phyloP scores from a whole-genome alignment of 1,140 invertebrate genomes.

The Druon quercuslanigerum region DNA sequence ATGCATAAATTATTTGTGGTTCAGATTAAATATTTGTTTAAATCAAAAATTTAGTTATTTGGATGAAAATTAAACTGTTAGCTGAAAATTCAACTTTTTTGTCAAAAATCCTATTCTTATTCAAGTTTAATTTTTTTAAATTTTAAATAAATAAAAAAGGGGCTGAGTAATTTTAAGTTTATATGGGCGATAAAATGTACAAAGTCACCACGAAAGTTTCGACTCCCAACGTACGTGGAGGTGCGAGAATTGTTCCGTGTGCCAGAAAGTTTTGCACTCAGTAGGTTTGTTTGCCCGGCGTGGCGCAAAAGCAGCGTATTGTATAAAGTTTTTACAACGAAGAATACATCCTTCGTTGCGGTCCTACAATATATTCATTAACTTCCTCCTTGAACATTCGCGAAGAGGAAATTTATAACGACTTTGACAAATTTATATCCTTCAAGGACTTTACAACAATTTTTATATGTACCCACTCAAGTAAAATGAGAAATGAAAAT shows the following conservation, averaged over 20 bases:
- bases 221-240: not conserved
- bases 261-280: not conserved
- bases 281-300: conserved; percentile 5
- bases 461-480: no score
- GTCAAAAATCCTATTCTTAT: no score
- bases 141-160: not conserved
- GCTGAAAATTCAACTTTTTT: no score
- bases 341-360: not conserved
- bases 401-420: not conserved
- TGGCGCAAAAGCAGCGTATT: conserved; percentile 7
- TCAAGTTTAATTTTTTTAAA: no score
- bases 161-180: not conserved
- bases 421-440: not conserved
- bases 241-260: conserved; percentile 9
- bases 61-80: no score
- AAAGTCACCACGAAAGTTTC: conserved; percentile 16
- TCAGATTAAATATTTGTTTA: no score
- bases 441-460: no score
- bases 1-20: no score
- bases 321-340: conserved; percentile 13
- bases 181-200: conserved; percentile 5
- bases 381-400: not conserved
- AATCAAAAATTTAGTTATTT: no score
- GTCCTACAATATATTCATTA: conserved; percentile 9
- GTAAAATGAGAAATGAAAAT: no score